Conservation (phyloP, 1,140 invertebrate genomes). For the Dolichoris vasculosae region DNA sequence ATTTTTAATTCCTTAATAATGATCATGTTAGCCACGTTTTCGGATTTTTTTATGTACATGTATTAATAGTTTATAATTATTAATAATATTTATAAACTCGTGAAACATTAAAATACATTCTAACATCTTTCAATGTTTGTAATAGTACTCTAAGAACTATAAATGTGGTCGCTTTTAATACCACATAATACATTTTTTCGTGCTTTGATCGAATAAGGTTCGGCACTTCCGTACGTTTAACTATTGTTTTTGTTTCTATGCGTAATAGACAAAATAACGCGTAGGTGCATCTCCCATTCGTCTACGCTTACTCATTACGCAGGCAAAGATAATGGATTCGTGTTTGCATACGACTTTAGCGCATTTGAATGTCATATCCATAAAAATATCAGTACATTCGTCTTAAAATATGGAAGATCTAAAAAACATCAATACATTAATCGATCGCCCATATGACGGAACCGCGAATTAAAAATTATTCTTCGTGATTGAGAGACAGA, state of each 20-base stretch:
- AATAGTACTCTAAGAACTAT: not conserved
- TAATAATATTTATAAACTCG: too few species aligned
- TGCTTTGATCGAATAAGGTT: slow-evolving; percentile 21
- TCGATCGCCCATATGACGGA: slow-evolving; percentile 4
- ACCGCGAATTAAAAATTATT: not conserved
- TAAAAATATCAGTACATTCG: not conserved
- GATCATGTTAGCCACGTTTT: too few species aligned
- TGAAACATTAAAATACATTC: too few species aligned
- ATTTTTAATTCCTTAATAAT: too few species aligned
- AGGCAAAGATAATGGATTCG: slow-evolving; percentile 27
- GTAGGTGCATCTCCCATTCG: slow-evolving; percentile 36
- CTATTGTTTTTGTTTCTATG: slow-evolving; percentile 28
- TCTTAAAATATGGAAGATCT: not conserved
- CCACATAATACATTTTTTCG: not conserved
- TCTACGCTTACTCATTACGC: not conserved
- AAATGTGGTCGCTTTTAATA: not conserved
- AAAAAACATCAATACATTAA: slow-evolving; percentile 19
- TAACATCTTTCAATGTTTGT: not conserved
- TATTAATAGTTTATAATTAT: too few species aligned
- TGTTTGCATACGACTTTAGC: slow-evolving; percentile 20
- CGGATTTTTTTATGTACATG: too few species aligned
- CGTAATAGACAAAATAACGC: slow-evolving; percentile 26
- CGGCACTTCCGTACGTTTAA: slow-evolving; percentile 31
- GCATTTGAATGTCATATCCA: slow-evolving; percentile 6
- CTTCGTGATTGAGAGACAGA: not conserved